Conservation (phyloP, 1,140 invertebrate species). For the Sesamia nonagrioides region DNA sequence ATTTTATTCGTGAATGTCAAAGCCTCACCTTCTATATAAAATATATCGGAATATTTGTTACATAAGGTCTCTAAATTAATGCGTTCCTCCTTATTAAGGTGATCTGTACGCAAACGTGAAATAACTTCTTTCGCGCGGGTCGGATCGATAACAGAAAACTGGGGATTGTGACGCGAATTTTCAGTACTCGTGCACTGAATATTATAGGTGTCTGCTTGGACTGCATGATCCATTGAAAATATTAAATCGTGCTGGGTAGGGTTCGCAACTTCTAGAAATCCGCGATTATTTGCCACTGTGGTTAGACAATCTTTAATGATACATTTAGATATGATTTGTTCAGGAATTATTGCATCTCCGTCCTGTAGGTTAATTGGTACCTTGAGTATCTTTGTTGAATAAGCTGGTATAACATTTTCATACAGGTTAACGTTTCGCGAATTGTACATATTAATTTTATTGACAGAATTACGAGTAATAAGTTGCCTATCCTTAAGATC, state of each 20-base stretch:
- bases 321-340: conserved; percentile 53
- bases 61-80: conserved; percentile 35
- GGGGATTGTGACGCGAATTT: background rate
- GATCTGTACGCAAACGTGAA: conserved; percentile 12
- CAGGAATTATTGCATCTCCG: conserved; percentile 43
- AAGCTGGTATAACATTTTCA: conserved; percentile 50
- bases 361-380: conserved; percentile 48
- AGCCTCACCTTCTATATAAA: conserved; percentile 11
- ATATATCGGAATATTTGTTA: conserved; percentile 31
- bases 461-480: conserved; percentile 35
- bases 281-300: background rate
- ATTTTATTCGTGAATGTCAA: background rate
- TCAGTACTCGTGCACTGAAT: conserved; percentile 26
- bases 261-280: conserved; percentile 16
- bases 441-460: conserved; percentile 38
- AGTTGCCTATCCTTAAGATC: conserved; percentile 50
- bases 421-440: conserved; percentile 51
- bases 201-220: conserved; percentile 17
- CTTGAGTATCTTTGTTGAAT: conserved; percentile 46
- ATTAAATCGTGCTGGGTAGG: conserved; percentile 43
- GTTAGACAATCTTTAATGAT: conserved; percentile 52
- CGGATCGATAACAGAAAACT: background rate
- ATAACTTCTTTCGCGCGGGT: conserved; percentile 17
- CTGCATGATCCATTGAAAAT: conserved; percentile 44
- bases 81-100: conserved; percentile 39